Evolutionary conservation across 2,888 invertebrate species (phyloP), one percentile per base, ranked within the genome.

Genomic region (Ormyrus rosae): DNA sequence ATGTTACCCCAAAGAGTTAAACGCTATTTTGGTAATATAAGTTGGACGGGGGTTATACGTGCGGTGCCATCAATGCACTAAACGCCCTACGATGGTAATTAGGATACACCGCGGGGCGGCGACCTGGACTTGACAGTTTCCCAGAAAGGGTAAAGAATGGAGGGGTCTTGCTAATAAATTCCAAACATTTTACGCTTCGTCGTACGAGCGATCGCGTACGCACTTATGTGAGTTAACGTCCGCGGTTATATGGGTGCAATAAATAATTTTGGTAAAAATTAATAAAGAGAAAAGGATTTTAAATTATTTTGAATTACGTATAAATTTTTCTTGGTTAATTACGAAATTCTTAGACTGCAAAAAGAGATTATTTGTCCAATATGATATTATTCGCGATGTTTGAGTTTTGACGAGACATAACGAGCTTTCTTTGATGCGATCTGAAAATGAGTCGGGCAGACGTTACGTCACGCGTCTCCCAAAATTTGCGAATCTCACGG

Each of bases 71-170:
- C 82, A 85, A 86, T 85, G 83, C 82, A 81, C 81, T 46, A 55
- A 72, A 13, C 55, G 72, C 45, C 56, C 79, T 45, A 10, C 80
- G 83, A 78, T 75, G 83, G 86, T 86, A 87, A 89, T 89, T 89
- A 88, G 86, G 78, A 61, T 72, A 80, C 84, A 76, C 88, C 83
- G 84, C 85, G 85, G 89, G 86, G 88, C 83, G 83, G 13, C 72
- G 55, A 60, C 82, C 89, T 89, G 89, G 82, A 82, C 82, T 80
- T 89, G 89, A 89, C 89, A 89, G 88, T 86, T 88, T 89, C 84
- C 69, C 64, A 67, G 85, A 83, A 82, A 85, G 86, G 85, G 74
- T 79, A 80, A 82, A 82, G 85, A 85, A 83, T 82, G 71, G 83
- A 85, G 86, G 86, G 85, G 51, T 74, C 81, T 82, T 86, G 82